Percentiles rank a stretch among this genome's conserved stretches.
These are phyloP conservation scores for Neoitamus cyanurus DNA, from an alignment of 2,888 invertebrate species.

Conservation along the genomic window DNA sequence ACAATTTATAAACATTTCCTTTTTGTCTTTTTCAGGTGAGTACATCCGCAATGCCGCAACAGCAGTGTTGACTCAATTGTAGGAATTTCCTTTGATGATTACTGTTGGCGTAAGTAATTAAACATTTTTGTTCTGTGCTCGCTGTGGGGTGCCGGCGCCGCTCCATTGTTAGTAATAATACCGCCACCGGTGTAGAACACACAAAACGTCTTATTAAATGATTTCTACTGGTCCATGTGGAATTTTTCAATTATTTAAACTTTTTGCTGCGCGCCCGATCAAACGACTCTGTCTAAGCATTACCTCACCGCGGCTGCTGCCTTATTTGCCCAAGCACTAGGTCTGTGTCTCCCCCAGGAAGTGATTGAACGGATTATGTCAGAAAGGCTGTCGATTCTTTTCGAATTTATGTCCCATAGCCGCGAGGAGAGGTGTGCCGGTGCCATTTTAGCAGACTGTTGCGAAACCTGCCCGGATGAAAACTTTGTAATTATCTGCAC, in stretches of 20 bases:
- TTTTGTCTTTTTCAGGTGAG: constrained; percentile 5
- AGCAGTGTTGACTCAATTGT: background rate
- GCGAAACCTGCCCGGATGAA: background rate
- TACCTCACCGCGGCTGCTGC: background rate
- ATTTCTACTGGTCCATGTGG: background rate
- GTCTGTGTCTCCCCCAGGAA: background rate
- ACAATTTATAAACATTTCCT: background rate
- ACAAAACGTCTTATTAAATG: background rate
- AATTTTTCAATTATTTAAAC: background rate
- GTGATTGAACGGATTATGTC: background rate
- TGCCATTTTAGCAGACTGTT: background rate
- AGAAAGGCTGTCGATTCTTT: background rate
- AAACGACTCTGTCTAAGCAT: background rate
- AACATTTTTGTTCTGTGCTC: background rate
- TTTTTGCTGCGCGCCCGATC: background rate
- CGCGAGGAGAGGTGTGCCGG: background rate
- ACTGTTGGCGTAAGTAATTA: constrained; percentile 18
- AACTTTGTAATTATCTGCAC: background rate
- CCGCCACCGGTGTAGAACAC: background rate
- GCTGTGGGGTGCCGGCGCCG: background rate
- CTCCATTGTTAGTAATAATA: background rate
- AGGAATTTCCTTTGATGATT: background rate
- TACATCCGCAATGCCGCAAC: background rate
- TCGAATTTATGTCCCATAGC: background rate
- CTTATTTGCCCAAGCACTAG: background rate